Percentiles rank a stretch among this genome's conserved stretches.
These are phyloP conservation scores for Venusia cambrica DNA, from an alignment of 2,888 invertebrate genomes.

Conservation along the genomic window DNA sequence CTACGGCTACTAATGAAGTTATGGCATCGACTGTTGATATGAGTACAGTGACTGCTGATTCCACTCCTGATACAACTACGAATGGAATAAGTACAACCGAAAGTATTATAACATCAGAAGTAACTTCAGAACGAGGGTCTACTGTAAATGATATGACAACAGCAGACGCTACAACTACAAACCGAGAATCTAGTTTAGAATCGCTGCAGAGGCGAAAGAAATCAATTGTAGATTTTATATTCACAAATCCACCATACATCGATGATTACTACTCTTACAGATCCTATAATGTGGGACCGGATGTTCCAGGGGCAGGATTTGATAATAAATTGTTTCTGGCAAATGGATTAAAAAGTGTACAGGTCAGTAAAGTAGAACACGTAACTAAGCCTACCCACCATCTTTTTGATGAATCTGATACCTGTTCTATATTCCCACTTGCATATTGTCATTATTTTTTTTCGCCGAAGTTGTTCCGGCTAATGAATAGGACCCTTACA, in stretches of 20 bases:
- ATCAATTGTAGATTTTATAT: slow-evolving; percentile 68
- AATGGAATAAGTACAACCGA: slow-evolving; percentile 20
- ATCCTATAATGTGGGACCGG: slow-evolving; percentile 58
- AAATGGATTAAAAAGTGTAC: slow-evolving; percentile 65
- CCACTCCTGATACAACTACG: slow-evolving; percentile 17
- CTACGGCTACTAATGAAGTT: slow-evolving; percentile 46
- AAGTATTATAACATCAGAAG: slow-evolving; percentile 17
- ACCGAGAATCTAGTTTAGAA: slow-evolving; percentile 47
- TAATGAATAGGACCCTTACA: too few species aligned
- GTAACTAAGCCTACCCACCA: slow-evolving; percentile 16
- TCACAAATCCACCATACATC: slow-evolving; percentile 59
- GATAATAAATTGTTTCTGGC: slow-evolving; percentile 62
- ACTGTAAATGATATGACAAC: slow-evolving; percentile 30
- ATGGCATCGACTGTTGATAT: slow-evolving; percentile 30
- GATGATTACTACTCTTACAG: slow-evolving; percentile 62
- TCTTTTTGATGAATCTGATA: too few species aligned
- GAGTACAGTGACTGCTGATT: slow-evolving; percentile 14
- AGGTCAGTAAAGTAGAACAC: slow-evolving; percentile 44
- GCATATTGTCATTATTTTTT: too few species aligned
- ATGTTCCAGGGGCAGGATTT: slow-evolving; percentile 39
- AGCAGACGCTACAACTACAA: slow-evolving; percentile 31
- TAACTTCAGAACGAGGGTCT: slow-evolving; percentile 20
- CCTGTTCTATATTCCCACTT: too few species aligned
- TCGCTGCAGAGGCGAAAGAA: slow-evolving; percentile 62
- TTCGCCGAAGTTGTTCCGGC: too few species aligned